Evolutionary conservation across 2,797 vertebrate genomes (phyloP).

Genomic region (Delichon dasypus): DNA sequence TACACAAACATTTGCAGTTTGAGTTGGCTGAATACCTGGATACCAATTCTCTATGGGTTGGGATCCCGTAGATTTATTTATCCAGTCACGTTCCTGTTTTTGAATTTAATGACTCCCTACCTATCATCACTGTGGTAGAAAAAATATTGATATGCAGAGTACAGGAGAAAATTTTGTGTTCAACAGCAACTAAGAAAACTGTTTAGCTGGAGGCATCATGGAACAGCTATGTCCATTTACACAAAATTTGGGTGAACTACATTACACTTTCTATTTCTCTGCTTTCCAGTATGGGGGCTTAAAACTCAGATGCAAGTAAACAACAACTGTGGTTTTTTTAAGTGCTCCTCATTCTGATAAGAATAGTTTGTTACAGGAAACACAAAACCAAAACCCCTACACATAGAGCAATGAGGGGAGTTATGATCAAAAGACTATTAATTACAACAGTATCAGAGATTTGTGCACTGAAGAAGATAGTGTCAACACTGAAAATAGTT

Average conservation of each 20-base stretch:
- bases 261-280: not conserved
- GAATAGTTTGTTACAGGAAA: not conserved
- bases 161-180: conserved; percentile 40
- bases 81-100: conserved; percentile 57
- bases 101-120: conserved; percentile 49
- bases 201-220: not conserved
- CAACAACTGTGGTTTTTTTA: not conserved
- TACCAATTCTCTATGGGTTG: conserved; percentile 41
- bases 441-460: not conserved
- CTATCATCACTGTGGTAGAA: conserved; percentile 50
- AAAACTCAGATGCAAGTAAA: not conserved
- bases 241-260: not conserved
- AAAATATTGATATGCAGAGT: conserved; percentile 63
- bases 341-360: not conserved
- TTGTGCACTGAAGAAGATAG: not conserved
- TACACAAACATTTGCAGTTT: conserved; percentile 71
- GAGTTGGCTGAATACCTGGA: conserved; percentile 63
- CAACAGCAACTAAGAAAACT: conserved; percentile 7
- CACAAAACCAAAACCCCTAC: not conserved
- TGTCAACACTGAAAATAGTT: not conserved
- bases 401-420: rapidly evolving
- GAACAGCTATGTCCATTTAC: not conserved
- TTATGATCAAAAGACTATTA: not conserved
- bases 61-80: conserved; percentile 68
- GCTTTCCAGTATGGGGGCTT: not conserved